Evolutionary conservation across 2,797 vertebrate species (phyloP).

Genomic region (Phoeniculus purpureus): DNA sequence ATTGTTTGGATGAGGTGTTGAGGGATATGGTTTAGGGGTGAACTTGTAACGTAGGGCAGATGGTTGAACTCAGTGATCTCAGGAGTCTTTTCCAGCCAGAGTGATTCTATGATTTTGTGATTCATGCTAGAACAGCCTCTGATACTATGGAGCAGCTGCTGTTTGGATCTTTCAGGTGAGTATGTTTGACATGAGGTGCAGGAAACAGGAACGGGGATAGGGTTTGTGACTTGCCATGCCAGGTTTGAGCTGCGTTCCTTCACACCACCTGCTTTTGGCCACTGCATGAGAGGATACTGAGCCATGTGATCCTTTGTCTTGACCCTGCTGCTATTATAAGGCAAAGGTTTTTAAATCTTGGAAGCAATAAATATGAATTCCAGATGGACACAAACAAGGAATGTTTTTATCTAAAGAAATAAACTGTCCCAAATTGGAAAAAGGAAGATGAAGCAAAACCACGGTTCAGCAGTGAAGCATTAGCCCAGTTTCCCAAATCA

Average conservation of each 20-base stretch:
- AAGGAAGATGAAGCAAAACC: neutral
- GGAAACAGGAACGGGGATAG: neutral
- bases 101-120: too few species aligned
- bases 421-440: neutral
- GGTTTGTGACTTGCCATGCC: neutral
- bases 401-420: neutral
- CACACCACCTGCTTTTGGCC: neutral
- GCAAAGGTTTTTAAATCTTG: neutral
- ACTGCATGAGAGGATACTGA: neutral
- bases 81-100: too few species aligned
- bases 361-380: neutral
- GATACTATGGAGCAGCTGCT: neutral
- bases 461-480: neutral
- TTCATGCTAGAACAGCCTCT: neutral
- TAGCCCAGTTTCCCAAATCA: neutral
- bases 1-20: too few species aligned
- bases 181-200: neutral
- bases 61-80: too few species aligned
- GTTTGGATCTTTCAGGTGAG: neutral
- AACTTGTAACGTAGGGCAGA: too few species aligned
- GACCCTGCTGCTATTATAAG: neutral
- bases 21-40: too few species aligned
- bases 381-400: neutral
- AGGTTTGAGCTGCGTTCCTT: neutral
- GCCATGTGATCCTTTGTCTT: neutral